Evolutionary conservation across 2,113 vertebrate species (phyloP), one percentile per base, ranked within the genome.

Genomic region (Seriola aureovittata): DNA sequence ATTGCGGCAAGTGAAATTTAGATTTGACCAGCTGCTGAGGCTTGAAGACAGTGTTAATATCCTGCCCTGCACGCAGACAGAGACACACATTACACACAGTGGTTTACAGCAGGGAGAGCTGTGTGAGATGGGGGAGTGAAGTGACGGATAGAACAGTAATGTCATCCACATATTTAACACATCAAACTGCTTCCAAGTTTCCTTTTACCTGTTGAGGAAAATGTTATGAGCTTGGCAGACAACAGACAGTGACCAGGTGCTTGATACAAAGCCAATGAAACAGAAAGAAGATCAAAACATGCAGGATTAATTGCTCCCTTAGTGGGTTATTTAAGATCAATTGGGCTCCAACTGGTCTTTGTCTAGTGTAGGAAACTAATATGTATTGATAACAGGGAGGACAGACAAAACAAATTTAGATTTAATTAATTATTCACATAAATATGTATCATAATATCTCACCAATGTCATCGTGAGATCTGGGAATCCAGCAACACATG

Each of bases 161-260:
- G 46, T 44, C 65, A 75, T 81, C 64, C 58, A 78, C 78, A 74
- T 58, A 80, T 84, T 86, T 64, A 85, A 85, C 55, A 86, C 80
- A 81, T 77, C 62, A 71, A 40, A 72, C 85, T 19, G 82, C 73
- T 38, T 84, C 85, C 89, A 86, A 46, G 72, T 86, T 81, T 90
- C 84, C 82, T 78, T 77, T 77, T 62, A 92, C 92, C 92, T 93
- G 92, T 86, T 71, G 88, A 78, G 60, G 77, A 74, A 86, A 90
- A 85, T 72, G 65, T 88, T 52, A 75, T 34, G 64, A 79, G 58
- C 14, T 85, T 82, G 50, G 58, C 69, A 78, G 73, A 75, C 8
- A 57, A 76, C n/a, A 86, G 64, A 84, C 64, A 73, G 67, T 55
- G 65, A 69, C 57, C 83, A 85, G 66, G 55, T 75, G 44, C 12